Evolutionary conservation across 2,888 invertebrate genomes (phyloP), one percentile per base, ranked within the genome.

Genomic region (Diarsia brunnea): DNA sequence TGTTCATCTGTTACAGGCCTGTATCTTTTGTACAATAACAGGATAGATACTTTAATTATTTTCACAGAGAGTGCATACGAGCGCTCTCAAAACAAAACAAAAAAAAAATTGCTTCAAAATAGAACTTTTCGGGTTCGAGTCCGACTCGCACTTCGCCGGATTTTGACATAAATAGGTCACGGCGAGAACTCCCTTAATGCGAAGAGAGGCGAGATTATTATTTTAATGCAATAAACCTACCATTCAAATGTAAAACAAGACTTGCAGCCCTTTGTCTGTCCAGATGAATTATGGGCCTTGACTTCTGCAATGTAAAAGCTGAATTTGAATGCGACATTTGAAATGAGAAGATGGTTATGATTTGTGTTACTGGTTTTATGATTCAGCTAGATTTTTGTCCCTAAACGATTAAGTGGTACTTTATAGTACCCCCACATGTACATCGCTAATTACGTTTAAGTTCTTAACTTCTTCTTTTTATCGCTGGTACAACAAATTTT

Each of bases 191-290:
- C 69, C 49, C 73, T 74, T 85, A 81, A 81, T 58, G 67, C 73
- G 49, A 82, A 78, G 81, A 87, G 86, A 76, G 73, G 79, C 82
- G 85, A 89, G 91, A 90, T 91, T 92, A 89, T 91, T 92, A 90
- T 92, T 91, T 89, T 92, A 92, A 92, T 91, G 91, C 91, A 89
- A 90, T 92, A 91, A 92, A 90, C 89, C 87, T 69, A 87, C 85
- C 78, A 91, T 92, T 92, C 87, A 90, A 87, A 92, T 92, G 92
- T 88, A 91, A 90, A 92, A 89, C 84, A 85, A 84, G 86, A 83
- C 80, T 86, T 89, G 88, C 89, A 90, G 86, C 89, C 87, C 88
- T 91, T 91, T 90, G 88, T 90, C 76, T 75, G 77, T 72, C 60
- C 74, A 82, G 71, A 87, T 91, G 90, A 92, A 87, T 91, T 90